Evolutionary conservation across 2,113 vertebrate genomes (phyloP).

Genomic region (Ailurus styani): DNA sequence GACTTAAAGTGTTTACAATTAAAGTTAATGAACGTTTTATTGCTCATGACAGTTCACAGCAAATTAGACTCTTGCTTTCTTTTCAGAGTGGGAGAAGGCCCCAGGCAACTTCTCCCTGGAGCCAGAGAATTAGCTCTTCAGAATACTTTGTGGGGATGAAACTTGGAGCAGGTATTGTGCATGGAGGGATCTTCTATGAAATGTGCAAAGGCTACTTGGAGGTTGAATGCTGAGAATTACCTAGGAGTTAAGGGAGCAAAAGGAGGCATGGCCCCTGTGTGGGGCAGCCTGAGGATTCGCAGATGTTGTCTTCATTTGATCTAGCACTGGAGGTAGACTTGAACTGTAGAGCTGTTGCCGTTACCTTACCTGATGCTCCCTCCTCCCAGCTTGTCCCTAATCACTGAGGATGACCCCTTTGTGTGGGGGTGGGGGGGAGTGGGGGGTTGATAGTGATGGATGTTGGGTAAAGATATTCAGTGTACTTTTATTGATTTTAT

Average conservation of each 20-base stretch:
- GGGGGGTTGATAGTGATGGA: not conserved
- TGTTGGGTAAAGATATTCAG: not conserved
- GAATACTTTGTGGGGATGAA: not conserved
- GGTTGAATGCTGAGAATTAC: not conserved
- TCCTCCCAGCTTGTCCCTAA: not conserved
- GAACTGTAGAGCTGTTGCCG: not conserved
- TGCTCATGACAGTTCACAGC: conserved; percentile 74
- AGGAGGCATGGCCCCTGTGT: not conserved
- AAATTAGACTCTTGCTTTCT: conserved; percentile 74
- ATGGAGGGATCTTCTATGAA: not conserved
- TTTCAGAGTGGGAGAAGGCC: conserved; percentile 38
- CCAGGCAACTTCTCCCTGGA: conserved; percentile 26
- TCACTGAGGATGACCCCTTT: not conserved
- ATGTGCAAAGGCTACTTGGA: not conserved
- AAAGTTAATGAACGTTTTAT: conserved; percentile 81
- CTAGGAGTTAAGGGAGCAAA: not conserved
- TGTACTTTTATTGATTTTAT: conserved; percentile 1
- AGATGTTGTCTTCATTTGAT: not conserved
- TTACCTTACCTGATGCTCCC: not conserved
- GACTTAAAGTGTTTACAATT: conserved; percentile 77
- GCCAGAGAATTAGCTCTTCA: not conserved
- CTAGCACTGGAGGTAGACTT: not conserved
- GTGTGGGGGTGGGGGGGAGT: not conserved
- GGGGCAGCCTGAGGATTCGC: not conserved
- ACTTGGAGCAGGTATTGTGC: not conserved